Conservation (phyloP, 2,888 invertebrate species). For the Chloroclystis v-ata region DNA sequence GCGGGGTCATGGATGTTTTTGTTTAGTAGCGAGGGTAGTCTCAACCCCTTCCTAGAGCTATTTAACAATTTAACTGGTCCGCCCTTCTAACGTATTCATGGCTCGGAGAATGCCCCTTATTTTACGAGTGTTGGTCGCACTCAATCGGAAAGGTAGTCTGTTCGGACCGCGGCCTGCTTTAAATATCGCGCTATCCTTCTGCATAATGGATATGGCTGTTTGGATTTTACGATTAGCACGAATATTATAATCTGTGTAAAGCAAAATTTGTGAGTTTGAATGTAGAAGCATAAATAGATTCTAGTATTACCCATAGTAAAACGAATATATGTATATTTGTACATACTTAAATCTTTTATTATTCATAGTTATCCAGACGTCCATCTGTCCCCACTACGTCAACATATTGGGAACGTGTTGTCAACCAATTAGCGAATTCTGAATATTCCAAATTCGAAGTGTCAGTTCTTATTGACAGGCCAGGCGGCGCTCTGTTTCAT, state of each 20-base stretch:
- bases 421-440: conserved; percentile 59
- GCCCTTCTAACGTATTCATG: conserved; percentile 72
- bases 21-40: conserved; percentile 25
- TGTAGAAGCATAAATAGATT: too few species aligned
- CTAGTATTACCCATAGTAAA: too few species aligned
- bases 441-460: conserved; percentile 50
- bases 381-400: conserved; percentile 9
- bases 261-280: too few species aligned
- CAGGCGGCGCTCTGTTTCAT: conserved; percentile 51
- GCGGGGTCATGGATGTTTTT: conserved; percentile 19
- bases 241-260: too few species aligned
- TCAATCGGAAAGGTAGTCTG: conserved; percentile 68
- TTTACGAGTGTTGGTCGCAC: conserved; percentile 67
- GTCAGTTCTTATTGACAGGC: conserved; percentile 67
- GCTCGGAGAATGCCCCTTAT: conserved; percentile 63
- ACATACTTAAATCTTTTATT: too few species aligned
- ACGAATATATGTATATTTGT: too few species aligned
- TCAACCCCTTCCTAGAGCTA: conserved; percentile 46
- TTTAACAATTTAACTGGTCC: conserved; percentile 71
- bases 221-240: conserved; percentile 30
- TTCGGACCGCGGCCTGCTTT: conserved; percentile 52
- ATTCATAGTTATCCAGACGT: conserved; percentile 15
- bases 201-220: conserved; percentile 49
- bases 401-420: conserved; percentile 55
- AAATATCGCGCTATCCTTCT: conserved; percentile 55